These are phyloP conservation scores for Molossus alvarezi DNA, from an alignment of 2,797 vertebrate genomes.

Conservation along the genomic window DNA sequence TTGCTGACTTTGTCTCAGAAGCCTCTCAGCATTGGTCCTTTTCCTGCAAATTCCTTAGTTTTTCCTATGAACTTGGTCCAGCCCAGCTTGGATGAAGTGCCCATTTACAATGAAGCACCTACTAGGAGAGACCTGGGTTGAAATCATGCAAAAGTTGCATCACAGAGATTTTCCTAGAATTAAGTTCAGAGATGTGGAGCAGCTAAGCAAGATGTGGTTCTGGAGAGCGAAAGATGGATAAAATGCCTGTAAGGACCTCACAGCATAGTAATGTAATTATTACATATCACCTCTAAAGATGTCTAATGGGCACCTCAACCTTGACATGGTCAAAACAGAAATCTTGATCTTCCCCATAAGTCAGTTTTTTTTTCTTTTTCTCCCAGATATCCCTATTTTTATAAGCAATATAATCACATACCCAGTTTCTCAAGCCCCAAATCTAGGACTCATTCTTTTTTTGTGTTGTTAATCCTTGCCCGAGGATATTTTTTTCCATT, in stretches of 20 bases:
- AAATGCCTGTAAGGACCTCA: neutral
- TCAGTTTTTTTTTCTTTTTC: slow-evolving; percentile 27
- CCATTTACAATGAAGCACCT: neutral
- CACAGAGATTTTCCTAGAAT: neutral
- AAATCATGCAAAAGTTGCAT: neutral
- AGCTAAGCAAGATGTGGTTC: neutral
- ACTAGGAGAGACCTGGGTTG: neutral
- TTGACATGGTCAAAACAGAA: slow-evolving; percentile 31
- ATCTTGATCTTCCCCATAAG: slow-evolving; percentile 16
- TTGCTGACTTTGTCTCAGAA: neutral
- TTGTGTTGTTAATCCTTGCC: no score
- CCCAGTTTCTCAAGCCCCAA: neutral
- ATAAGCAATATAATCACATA: slow-evolving; percentile 4
- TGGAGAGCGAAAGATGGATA: neutral
- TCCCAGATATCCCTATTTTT: slow-evolving; percentile 12
- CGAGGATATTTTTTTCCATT: no score
- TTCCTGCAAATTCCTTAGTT: slow-evolving; percentile 1
- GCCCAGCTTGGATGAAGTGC: neutral
- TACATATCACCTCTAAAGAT: neutral
- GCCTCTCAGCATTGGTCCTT: neutral
- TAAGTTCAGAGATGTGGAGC: neutral
- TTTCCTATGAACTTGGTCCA: neutral
- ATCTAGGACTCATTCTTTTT: neutral
- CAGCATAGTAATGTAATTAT: neutral
- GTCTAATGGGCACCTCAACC: neutral